Evolutionary conservation across 2,888 invertebrate genomes (phyloP), one percentile per base, ranked within the genome.

Genomic region (Dynastes maya): DNA sequence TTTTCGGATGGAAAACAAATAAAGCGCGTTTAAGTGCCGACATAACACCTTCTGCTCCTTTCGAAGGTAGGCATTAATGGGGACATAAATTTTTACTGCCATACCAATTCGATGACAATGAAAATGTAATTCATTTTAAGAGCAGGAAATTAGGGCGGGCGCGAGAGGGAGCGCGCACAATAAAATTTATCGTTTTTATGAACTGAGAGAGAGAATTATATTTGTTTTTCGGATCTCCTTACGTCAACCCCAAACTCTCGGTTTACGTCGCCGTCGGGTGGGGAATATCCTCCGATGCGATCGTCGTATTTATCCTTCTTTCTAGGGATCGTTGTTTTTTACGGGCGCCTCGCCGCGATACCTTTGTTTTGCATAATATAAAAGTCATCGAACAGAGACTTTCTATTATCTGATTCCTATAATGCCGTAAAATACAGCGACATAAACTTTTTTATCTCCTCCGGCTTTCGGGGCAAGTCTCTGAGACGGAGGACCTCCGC

Each of bases 311-410:
- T 72, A 61, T 74, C 45, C 61, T 22, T 71, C 13, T 55, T 16
- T 1, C 8, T 2, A 13, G n/a, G 61, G 13, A 22, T 22, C 53
- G 53, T 40, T 22, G 11, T 13, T 49, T 61, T 61, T 61, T 74
- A 74, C 72, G 61, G 32, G 13, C 61, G 22, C 45, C 27, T 27
- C 9, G 22, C 16, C 22, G 61, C 22, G 72, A 74, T 74, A 74
- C 72, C 72, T 74, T 74, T 74, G 72, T 74, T 74, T 74, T 74
- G 72, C 72, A 74, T 74, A 74, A 74, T 74, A 74, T 74, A 74
- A 74, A 74, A 74, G 72, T 74, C 72, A 74, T 74, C 61, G 72
- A 74, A 74, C 61, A 55, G 72, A 74, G 72, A 61, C 72, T 74
- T 74, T 74, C 61, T 74, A 74, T 74, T 74, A 74, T 74, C 72